phyloP scores from a whole-genome alignment of 2,888 invertebrate species.

The Drosophila anceps region DNA sequence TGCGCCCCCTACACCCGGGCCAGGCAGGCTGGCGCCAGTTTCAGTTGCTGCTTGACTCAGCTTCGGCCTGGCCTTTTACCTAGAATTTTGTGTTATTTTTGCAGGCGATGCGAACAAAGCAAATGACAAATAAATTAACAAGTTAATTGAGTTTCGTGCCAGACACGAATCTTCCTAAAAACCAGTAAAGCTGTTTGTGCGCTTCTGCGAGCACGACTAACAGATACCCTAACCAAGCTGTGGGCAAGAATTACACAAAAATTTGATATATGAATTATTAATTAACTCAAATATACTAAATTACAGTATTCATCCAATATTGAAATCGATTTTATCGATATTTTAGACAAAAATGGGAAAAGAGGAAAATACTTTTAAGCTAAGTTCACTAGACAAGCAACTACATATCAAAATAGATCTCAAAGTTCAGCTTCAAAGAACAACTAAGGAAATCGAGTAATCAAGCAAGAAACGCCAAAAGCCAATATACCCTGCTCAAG shows the following conservation, averaged over 20 bases:
- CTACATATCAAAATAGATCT: background rate
- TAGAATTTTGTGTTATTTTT: slow-evolving; percentile 36
- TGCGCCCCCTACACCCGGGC: background rate
- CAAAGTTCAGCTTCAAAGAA: background rate
- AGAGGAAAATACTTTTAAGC: background rate
- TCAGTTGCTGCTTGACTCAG: background rate
- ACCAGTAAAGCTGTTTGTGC: background rate
- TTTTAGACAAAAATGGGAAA: too few species aligned
- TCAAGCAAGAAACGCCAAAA: too few species aligned
- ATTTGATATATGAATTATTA: background rate
- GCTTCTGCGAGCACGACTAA: background rate
- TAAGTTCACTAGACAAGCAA: background rate
- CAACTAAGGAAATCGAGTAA: slow-evolving; percentile 1
- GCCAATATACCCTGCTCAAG: background rate
- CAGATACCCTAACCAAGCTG: background rate
- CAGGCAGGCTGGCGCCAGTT: background rate
- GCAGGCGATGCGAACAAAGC: slow-evolving; percentile 65
- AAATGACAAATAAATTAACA: slow-evolving; percentile 80
- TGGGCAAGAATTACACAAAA: too few species aligned
- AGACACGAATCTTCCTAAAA: slow-evolving; percentile 23
- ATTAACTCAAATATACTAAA: background rate
- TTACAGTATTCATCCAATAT: background rate
- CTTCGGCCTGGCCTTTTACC: slow-evolving; percentile 16
- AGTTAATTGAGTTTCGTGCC: slow-evolving; percentile 77
- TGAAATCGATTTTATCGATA: background rate